Evolutionary conservation across 2,113 vertebrate species (phyloP), one percentile per base, ranked within the genome.

Genomic region (Eulemur rufifrons): DNA sequence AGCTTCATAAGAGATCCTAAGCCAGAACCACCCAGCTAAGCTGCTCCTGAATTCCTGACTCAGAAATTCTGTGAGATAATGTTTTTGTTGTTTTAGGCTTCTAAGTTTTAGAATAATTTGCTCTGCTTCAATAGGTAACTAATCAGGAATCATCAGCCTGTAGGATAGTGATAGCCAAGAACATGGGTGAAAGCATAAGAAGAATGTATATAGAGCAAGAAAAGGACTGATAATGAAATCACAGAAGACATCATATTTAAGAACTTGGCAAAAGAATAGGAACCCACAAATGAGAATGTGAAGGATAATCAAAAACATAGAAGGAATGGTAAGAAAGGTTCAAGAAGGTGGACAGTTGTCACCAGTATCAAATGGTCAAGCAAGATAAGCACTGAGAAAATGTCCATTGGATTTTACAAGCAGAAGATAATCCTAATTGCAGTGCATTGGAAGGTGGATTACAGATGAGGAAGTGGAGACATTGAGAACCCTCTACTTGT

Each of bases 381-480:
- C 81, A 91, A 84, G 27, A 59, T 89, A 61, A 84, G 20, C 18
- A 63, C 74, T 94, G 71, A 85, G 66, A 61, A 93, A 91, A 91
- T 29, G 32, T 37, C 45, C 56, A 45, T 64, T 86, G 50, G 47
- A 45, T 76, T 85, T 95, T 77, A 82, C 27, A 74, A 52, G 39
- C n/a, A 66, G 47, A 80, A 83, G 63, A 90, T 64, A 47, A 83
- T 93, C 34, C 71, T 50, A 69, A 1, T 61, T 74, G 14, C 17
- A 80, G 25, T 80, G 56, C 47, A 34, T n/a, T 95, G 54, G 32
- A 87, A 95, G 42, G 56, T 8, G 20, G 71, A 69, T 74, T 80
- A 73, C n/a, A 88, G 42, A 71, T 63, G 59, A 61, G 56, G 7
- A 13, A 68, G 69, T 78, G 7, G 54, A 80, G 18, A 74, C 42